Base-by-base conservation (phyloP, 2,888 invertebrate genomes). In the Ptychoptera contaminata region DNA sequence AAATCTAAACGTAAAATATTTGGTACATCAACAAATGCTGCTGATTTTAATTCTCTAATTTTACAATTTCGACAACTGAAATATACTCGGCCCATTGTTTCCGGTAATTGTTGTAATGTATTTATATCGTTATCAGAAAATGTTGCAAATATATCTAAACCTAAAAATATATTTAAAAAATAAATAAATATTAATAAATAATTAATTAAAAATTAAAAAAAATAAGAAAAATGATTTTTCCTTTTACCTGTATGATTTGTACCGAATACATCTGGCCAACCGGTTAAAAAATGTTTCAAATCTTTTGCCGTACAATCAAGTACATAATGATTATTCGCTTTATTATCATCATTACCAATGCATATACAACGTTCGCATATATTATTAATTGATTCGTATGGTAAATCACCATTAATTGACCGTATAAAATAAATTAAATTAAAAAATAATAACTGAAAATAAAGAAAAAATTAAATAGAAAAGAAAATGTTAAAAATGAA, bases 41-140 rank as follows among this genome's bases (percentile, higher is more conserved):
- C 59, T 36, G 55, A 54, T 50, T 61, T 61, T 43, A 65, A 49
- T 37, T 59, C 51, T 43, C 55, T 58, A n/a, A 65, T 54, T 14
- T 55, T 51, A 36, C 65, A 65, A 47, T 63, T 59, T 6, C 59
- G 59, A 29, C 65, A 66, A 23, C 60, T 57, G 38, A 65, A 57
- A 4, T 56, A 59, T 5, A 65, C 35, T 10, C 52, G 51, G 2
- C 58, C 60, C 50, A 58, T 58, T 2, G 65, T 64, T 11, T 58
- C 56, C 3, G 65, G 66, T 40, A 65, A 39, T 52, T 65, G 65
- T 49, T 63, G 61, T 37, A 65, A 50, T 34, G 58, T 29, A 1
- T 51, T 46, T 9, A 65, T 62, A 6, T 47, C 48, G 41, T 65
- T 66, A 14, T 58, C 57, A 9, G 65, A 63, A 48, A 58, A 65